A percentile compares a stretch with the other conserved stretches of the same genome.
These are phyloP conservation scores for Idris sp. DNA, from an alignment of 1,140 invertebrate genomes.

Conservation along the genomic window DNA sequence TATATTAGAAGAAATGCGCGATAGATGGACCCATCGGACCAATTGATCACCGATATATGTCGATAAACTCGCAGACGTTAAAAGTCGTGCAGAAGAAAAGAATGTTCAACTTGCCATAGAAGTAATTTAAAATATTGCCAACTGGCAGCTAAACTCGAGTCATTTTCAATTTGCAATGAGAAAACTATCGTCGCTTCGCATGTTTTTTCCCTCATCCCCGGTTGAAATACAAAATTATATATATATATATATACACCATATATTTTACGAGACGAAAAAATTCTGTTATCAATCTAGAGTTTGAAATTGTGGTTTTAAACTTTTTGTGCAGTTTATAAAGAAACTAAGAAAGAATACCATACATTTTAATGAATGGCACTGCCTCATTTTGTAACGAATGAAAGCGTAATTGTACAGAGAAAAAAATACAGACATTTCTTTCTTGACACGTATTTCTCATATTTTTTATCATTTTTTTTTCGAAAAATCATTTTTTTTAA, in stretches of 20 bases:
- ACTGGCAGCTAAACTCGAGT: conserved; percentile 19
- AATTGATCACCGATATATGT: conserved; percentile 24
- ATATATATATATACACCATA: no score
- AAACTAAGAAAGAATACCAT: no score
- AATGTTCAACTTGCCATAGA: background rate
- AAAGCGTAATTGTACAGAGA: conserved; percentile 8
- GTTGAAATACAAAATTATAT: no score
- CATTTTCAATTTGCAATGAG: conserved; percentile 15
- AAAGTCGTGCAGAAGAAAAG: conserved; percentile 18
- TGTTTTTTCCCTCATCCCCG: background rate
- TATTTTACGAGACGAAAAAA: no score
- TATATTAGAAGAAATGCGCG: conserved; percentile 8
- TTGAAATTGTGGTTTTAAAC: no score
- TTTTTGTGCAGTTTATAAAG: no score
- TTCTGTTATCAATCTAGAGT: no score
- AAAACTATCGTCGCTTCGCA: conserved; percentile 1
- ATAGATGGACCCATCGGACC: conserved; percentile 14
- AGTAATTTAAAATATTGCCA: conserved; percentile 33
- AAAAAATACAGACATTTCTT: conserved; percentile 11
- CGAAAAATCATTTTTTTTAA: conserved; percentile 11
- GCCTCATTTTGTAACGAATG: conserved; percentile 3
- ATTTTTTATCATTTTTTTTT: conserved; percentile 19
- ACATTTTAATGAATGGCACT: conserved; percentile 26
- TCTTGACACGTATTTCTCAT: conserved; percentile 24
- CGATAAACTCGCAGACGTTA: conserved; percentile 17